Conservation (phyloP, 92 coral and sea anemone genomes). For the Epizoanthus scotinus region DNA sequence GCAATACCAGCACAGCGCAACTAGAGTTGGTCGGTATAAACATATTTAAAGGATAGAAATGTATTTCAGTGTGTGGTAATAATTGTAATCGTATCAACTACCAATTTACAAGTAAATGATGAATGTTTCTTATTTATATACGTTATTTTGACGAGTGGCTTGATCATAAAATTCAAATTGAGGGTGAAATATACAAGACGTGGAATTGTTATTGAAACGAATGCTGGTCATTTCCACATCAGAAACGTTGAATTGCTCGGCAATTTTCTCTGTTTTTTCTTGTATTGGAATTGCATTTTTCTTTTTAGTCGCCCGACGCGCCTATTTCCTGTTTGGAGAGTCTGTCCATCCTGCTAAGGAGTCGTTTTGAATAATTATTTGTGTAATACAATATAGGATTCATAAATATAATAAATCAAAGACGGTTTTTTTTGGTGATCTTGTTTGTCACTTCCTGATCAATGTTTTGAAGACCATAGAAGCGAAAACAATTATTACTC, state of each 20-base stretch:
- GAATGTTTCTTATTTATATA: constrained; percentile 6
- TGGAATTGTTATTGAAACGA: background rate
- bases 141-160: background rate
- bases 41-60: no score
- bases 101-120: background rate
- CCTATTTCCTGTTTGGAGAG: constrained; percentile 39
- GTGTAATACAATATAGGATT: background rate
- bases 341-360: background rate
- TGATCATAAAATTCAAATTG: background rate
- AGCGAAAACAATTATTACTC: background rate
- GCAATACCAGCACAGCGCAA: no score
- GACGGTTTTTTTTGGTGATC: background rate
- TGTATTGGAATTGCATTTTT: constrained; percentile 25
- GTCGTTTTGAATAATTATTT: background rate
- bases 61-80: no score
- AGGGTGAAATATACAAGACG: background rate
- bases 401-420: background rate
- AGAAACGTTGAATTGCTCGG: background rate
- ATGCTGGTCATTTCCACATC: background rate
- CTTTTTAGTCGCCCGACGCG: constrained; percentile 30
- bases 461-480: background rate
- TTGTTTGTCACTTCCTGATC: background rate
- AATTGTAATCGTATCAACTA: background rate
- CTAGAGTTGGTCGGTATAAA: no score
- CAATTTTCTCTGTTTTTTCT: constrained; percentile 14